These are phyloP conservation scores for Mesochorus sp. DNA, from an alignment of 2,888 invertebrate species.

Conservation along the genomic window DNA sequence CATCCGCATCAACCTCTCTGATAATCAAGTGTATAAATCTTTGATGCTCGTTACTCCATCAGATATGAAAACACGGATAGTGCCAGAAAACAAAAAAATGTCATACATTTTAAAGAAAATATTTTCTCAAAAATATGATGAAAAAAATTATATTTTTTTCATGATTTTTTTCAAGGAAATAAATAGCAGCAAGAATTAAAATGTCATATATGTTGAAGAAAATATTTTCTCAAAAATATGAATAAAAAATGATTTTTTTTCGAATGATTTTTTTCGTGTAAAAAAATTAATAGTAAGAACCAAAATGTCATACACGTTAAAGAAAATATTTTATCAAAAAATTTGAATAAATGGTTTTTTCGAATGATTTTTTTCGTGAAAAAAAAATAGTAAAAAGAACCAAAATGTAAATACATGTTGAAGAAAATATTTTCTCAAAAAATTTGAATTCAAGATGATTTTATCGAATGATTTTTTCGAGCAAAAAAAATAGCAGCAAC, in stretches of 20 bases:
- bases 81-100: not conserved
- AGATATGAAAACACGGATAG: not conserved
- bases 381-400: conserved; percentile 1
- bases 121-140: not conserved
- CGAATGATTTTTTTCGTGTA: not conserved
- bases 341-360: not conserved
- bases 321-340: no score
- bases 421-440: not conserved
- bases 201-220: not conserved
- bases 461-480: not conserved
- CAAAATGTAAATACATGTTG: not conserved
- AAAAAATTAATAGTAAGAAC: no score
- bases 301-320: no score
- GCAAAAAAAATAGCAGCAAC: not conserved
- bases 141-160: no score
- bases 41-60: not conserved
- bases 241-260: no score
- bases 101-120: not conserved
- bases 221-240: not conserved
- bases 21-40: not conserved
- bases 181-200: not conserved
- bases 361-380: not conserved
- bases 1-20: not conserved
- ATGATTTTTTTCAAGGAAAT: no score
- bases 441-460: no score